phyloP scores from a whole-genome alignment of 2,113 vertebrate species.

The Nothocercus julius region DNA sequence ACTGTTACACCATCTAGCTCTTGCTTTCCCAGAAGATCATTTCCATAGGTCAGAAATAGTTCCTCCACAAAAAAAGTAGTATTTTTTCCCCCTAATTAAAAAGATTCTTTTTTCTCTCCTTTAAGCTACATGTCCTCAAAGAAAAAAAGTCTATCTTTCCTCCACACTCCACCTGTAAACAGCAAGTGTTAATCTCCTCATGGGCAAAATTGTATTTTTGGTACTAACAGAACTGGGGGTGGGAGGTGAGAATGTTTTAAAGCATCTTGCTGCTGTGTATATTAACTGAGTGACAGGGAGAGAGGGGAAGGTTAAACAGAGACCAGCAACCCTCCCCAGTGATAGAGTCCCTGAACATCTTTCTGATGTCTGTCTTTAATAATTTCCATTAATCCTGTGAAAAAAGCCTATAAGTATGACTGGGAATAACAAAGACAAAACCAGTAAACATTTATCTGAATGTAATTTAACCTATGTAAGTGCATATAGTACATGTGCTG shows the following conservation, averaged over 20 bases:
- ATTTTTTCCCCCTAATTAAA: not conserved
- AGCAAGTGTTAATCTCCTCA: not conserved
- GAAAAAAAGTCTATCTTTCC: not conserved
- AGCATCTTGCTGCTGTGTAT: not conserved
- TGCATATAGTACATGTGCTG: not conserved
- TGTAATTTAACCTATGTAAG: not conserved
- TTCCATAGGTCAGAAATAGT: not conserved
- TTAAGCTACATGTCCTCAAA: not conserved
- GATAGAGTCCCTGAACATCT: not conserved
- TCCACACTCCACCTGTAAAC: not conserved
- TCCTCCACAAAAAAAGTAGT: not conserved
- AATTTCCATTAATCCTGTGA: not conserved
- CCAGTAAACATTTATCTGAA: not conserved
- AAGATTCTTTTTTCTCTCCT: not conserved
- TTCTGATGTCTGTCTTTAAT: not conserved
- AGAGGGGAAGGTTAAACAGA: not conserved
- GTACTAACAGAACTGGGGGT: not conserved
- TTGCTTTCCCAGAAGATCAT: not conserved
- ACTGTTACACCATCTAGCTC: not conserved
- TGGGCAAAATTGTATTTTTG: not conserved
- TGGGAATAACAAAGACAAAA: not conserved
- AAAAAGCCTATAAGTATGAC: not conserved
- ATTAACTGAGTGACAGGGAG: not conserved
- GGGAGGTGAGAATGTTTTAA: not conserved
- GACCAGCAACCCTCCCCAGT: not conserved